Base-by-base conservation (phyloP, 2,888 invertebrate genomes). In the Stenotaenia linearis region DNA sequence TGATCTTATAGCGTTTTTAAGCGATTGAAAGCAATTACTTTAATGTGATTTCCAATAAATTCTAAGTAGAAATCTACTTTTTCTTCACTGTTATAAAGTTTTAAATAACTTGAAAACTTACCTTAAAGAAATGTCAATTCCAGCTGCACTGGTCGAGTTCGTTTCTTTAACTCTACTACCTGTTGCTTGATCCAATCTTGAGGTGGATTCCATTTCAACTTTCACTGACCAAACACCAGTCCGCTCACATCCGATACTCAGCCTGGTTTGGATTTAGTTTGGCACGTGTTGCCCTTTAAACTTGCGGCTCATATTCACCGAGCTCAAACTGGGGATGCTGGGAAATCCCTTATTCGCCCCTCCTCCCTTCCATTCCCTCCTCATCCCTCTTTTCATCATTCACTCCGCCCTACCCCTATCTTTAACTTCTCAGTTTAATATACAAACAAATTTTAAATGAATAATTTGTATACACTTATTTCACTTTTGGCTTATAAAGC, bases 201-300 rank as follows among this genome's bases (percentile, higher is more conserved):
- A 5, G 4, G n/a, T n/a, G n/a, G 21, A 23, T 23, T 56, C 56
- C 56, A 56, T 56, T 18, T 56, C 56, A 21, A n/a, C 21, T 21
- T 21, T 21, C 56, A 18, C 56, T 21, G 40, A 6, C 40, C 40
- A 15, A 40, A 40, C 40, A 40, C 40, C 12, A 15, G 40, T 12
- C 56, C 21, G 23, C 56, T 56, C 56, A 3, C 21, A 56, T 56
- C 56, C 21, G 23, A 56, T 21, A 56, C 56, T 23, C 21, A 56
- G 23, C 21, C 10, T 21, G 23, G 21, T 56, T 56, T 56, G 56
- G 7, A 21, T 23, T 5, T 9, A 18, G 21, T 56, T 23, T 5
- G 23, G 21, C 56, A 56, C 56, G 56, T 56, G 56, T 56, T 56
- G 56, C 56, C 56, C 56, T 56, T 56, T 56, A 56, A 56, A 56